A percentile compares a stretch with the other conserved stretches of the same genome.
These are phyloP conservation scores for Lepus oiostolus DNA, from an alignment of 2,797 vertebrate species.

Conservation along the genomic window DNA sequence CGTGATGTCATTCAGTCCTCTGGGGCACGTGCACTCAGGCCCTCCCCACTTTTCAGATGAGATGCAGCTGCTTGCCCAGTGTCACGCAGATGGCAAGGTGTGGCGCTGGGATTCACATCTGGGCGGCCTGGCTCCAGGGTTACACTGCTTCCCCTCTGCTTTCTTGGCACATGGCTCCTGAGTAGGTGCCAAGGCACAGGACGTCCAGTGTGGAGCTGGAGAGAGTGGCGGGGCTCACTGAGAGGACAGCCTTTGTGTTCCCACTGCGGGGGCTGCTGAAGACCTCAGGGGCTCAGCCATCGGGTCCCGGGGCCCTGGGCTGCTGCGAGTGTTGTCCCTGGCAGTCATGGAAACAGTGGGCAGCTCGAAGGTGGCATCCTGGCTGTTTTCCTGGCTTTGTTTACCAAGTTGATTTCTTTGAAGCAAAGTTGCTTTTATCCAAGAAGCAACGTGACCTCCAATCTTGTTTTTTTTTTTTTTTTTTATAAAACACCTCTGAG, in stretches of 20 bases:
- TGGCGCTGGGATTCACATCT: constrained; percentile 6
- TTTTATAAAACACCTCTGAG: constrained; percentile 84
- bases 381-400: constrained; percentile 78
- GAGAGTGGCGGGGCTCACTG: not conserved
- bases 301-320: constrained; percentile 9
- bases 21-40: not conserved
- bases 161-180: constrained; percentile 21
- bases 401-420: constrained; percentile 82
- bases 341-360: constrained; percentile 47
- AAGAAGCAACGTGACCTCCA: constrained; percentile 82
- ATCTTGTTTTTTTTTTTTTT: constrained; percentile 67
- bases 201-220: constrained; percentile 6
- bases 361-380: constrained; percentile 39
- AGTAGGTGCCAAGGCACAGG: constrained; percentile 39
- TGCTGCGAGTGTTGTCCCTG: not conserved
- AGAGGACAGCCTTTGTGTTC: not conserved
- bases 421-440: constrained; percentile 83
- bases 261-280: not conserved
- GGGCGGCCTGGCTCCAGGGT: not conserved
- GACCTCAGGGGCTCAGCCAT: not conserved
- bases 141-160: not conserved
- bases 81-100: not conserved
- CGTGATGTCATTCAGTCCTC: not conserved
- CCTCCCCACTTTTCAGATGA: not conserved
- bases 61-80: not conserved